A percentile compares a stretch with the other conserved stretches of the same genome.
phyloP scores from a whole-genome alignment of 2,888 invertebrate genomes.

The Pycnomerus fuliginosus region DNA sequence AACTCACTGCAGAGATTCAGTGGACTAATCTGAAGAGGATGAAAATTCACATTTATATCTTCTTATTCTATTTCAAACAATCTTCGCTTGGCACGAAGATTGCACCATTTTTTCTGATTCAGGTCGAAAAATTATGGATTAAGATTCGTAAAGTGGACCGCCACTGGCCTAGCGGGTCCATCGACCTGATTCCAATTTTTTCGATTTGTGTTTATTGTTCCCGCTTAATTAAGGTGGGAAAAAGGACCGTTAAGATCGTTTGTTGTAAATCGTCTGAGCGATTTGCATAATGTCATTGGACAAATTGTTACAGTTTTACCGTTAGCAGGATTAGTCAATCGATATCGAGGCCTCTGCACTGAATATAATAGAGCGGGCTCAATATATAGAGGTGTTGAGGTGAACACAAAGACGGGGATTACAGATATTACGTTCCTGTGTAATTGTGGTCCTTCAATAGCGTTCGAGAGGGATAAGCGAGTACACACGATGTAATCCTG shows the following conservation, averaged over 20 bases:
- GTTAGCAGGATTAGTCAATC: slow-evolving; percentile 16
- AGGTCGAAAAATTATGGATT: no score
- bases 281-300: slow-evolving; percentile 8
- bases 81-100: no score
- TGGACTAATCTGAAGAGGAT: no score
- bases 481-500: slow-evolving; percentile 21
- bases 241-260: slow-evolving; percentile 8
- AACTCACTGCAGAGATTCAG: no score
- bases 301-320: slow-evolving; percentile 14
- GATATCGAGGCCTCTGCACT: slow-evolving; percentile 16
- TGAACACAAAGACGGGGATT: slow-evolving; percentile 45
- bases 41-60: no score
- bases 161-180: no score
- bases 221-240: slow-evolving; percentile 8
- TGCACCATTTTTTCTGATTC: no score
- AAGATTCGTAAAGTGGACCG: no score
- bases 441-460: slow-evolving; percentile 50
- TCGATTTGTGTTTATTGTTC: no score
- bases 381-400: slow-evolving; percentile 30
- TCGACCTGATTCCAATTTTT: no score
- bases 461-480: slow-evolving; percentile 22
- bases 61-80: no score
- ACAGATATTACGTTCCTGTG: slow-evolving; percentile 50
- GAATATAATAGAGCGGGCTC: slow-evolving; percentile 11
- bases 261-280: neutral